These are phyloP conservation scores for Cataglyphis cursor DNA, from an alignment of 2,888 invertebrate genomes.

Conservation along the genomic window DNA sequence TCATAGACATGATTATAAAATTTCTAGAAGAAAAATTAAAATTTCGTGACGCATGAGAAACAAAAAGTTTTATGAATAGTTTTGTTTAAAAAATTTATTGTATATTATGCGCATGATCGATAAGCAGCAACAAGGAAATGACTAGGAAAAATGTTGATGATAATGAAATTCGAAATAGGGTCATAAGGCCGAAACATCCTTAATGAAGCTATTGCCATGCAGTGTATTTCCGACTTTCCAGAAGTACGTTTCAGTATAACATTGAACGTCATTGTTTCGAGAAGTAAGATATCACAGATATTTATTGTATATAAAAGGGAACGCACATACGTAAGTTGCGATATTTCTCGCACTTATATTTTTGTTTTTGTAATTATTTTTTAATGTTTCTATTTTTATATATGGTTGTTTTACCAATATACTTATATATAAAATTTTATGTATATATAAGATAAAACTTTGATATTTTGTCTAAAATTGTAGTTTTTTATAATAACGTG, in stretches of 20 bases:
- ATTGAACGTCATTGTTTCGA: not conserved
- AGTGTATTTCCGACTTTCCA: constrained; percentile 47
- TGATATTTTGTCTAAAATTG: not conserved
- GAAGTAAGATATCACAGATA: constrained; percentile 6
- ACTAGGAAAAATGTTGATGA: constrained; percentile 75
- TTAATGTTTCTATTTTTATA: not conserved
- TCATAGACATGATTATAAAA: not conserved
- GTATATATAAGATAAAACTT: not conserved
- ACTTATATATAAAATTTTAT: not conserved
- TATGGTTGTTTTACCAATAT: not conserved
- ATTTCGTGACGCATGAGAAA: not conserved
- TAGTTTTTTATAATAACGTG: not conserved
- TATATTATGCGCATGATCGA: not conserved
- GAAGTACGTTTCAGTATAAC: constrained; percentile 41
- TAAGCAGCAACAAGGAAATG: constrained; percentile 81
- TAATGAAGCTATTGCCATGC: constrained; percentile 31
- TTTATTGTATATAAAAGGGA: not conserved
- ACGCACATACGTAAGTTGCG: not conserved
- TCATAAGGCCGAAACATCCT: constrained; percentile 78
- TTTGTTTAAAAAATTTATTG: not conserved
- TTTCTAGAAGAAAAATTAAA: not conserved
- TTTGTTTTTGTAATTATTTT: not conserved
- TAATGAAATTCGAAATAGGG: constrained; percentile 82
- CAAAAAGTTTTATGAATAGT: not conserved
- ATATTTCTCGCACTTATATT: not conserved